These are phyloP conservation scores for Drosophila birchii DNA, from an alignment of 2,888 invertebrate species.

Conservation along the genomic window DNA sequence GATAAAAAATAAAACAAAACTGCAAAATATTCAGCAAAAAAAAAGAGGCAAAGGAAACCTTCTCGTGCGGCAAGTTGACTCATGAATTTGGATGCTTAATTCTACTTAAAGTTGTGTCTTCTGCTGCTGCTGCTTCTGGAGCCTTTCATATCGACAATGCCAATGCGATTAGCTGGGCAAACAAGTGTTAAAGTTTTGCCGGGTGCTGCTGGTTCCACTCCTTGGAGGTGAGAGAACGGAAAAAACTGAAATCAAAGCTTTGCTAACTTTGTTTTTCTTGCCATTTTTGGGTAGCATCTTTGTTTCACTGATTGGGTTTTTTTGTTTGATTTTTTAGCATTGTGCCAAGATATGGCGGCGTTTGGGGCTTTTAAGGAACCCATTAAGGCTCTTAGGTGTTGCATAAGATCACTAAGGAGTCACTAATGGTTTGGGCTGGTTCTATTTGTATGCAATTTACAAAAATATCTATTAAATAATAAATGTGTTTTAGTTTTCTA, in stretches of 20 bases:
- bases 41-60: constrained; percentile 49
- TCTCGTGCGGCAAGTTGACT: constrained; percentile 72
- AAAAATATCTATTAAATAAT: background rate
- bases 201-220: constrained; percentile 66
- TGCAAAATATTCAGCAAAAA: constrained; percentile 51
- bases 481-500: too few relatives aligned
- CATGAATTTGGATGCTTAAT: constrained; percentile 80
- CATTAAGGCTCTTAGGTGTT: constrained; percentile 41
- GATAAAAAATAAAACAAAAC: constrained; percentile 29
- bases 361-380: constrained; percentile 32
- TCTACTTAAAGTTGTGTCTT: constrained; percentile 72
- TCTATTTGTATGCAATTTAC: constrained; percentile 1
- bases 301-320: constrained; percentile 42
- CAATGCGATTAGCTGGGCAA: constrained; percentile 73
- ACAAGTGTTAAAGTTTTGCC: constrained; percentile 75
- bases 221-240: constrained; percentile 66
- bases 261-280: constrained; percentile 45
- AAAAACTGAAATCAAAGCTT: constrained; percentile 48
- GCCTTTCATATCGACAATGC: constrained; percentile 53
- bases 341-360: constrained; percentile 60
- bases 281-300: constrained; percentile 80
- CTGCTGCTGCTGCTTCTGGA: constrained; percentile 48
- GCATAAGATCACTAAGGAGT: constrained; percentile 32
- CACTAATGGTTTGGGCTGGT: background rate
- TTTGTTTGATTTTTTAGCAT: constrained; percentile 50